These are phyloP conservation scores for Paguma larvata DNA, from an alignment of 2,797 vertebrate genomes.

Conservation along the genomic window DNA sequence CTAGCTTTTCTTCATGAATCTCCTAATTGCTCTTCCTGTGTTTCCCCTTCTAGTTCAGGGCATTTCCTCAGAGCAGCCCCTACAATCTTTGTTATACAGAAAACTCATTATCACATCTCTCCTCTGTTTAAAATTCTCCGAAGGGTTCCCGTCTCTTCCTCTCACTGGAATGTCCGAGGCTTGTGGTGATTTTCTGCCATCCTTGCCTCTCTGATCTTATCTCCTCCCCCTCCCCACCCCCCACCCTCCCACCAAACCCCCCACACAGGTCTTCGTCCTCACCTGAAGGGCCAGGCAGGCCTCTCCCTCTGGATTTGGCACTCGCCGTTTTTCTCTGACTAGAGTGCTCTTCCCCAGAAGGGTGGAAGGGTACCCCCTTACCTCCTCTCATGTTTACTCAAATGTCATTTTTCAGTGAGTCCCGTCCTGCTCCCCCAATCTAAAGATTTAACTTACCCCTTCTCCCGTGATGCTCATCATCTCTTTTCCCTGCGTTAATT, in stretches of 20 bases:
- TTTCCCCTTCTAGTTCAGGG: background rate
- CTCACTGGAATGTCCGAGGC: accelerated
- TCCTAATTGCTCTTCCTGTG: background rate
- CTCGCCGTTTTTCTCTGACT: background rate
- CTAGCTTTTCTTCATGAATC: background rate
- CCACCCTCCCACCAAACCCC: too few species aligned
- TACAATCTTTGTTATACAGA: background rate
- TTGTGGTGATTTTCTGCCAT: accelerated
- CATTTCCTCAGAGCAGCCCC: background rate
- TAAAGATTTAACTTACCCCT: background rate
- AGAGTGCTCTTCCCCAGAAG: too few species aligned
- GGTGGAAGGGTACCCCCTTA: background rate
- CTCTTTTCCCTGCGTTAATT: background rate
- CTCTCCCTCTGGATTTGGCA: background rate
- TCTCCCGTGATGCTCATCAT: too few species aligned
- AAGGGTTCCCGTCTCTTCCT: background rate
- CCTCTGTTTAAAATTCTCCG: background rate
- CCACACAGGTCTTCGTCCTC: background rate
- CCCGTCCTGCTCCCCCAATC: too few species aligned
- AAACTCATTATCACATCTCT: background rate
- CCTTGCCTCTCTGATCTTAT: background rate
- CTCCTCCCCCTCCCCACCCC: too few species aligned
- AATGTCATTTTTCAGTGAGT: background rate
- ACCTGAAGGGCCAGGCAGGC: accelerated
- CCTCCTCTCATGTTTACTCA: background rate